Percentiles rank a stretch among this genome's conserved stretches.
Evolutionary conservation across 2,888 invertebrate species (phyloP).

Genomic region (Sinotaia quadrata): DNA sequence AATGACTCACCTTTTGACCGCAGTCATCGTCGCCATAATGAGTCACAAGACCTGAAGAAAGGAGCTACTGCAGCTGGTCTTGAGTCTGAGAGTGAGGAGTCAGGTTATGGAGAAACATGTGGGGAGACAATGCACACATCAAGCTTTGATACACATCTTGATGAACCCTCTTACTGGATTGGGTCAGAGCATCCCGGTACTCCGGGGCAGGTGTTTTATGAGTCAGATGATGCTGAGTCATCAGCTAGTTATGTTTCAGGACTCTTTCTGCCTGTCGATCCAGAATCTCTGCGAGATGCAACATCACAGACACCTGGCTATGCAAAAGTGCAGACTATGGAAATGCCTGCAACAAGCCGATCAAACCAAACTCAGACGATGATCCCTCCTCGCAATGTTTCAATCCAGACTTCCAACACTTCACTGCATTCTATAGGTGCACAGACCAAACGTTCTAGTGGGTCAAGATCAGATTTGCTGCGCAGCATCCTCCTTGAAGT

Average conservation of each 20-base stretch:
- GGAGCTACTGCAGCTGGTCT: conserved; percentile 51
- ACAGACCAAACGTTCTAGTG: conserved; percentile 55
- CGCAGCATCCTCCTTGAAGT: conserved; percentile 60
- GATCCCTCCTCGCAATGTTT: conserved; percentile 32
- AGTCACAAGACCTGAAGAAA: conserved; percentile 42
- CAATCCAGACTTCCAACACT: conserved; percentile 48
- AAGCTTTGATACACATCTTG: conserved; percentile 63
- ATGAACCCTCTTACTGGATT: conserved; percentile 51
- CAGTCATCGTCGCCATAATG: conserved; percentile 28
- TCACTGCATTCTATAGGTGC: conserved; percentile 60
- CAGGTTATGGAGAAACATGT: conserved; percentile 66
- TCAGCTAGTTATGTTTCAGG: conserved; percentile 57
- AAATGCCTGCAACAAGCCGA: conserved; percentile 40
- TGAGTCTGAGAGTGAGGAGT: conserved; percentile 66
- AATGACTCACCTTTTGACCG: conserved; percentile 32
- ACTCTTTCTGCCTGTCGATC: conserved; percentile 53
- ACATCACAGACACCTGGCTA: conserved; percentile 62
- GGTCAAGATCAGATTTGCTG: conserved; percentile 54
- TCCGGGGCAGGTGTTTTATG: conserved; percentile 46
- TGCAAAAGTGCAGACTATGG: conserved; percentile 57
- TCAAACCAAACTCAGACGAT: conserved; percentile 54
- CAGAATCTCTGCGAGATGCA: conserved; percentile 54
- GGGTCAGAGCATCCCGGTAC: conserved; percentile 54
- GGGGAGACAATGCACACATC: conserved; percentile 64
- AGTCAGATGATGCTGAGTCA: conserved; percentile 61